A percentile compares a stretch with the other conserved stretches of the same genome.
phyloP scores from a whole-genome alignment of 2,888 invertebrate genomes.

The Erannis defoliaria region DNA sequence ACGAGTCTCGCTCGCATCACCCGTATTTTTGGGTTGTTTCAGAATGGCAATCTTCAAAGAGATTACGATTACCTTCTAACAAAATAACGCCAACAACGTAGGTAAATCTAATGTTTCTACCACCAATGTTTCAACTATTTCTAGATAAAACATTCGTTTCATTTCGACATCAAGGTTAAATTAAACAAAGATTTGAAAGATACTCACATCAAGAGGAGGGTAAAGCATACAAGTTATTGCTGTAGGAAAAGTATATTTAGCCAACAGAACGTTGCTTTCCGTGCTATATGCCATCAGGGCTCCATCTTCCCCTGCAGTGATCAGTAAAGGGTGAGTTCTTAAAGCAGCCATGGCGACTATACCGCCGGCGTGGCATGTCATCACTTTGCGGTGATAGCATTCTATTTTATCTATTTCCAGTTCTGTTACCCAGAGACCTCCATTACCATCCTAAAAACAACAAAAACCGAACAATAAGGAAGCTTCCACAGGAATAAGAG shows the following conservation, averaged over 20 bases:
- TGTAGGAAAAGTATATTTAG: conserved; percentile 84
- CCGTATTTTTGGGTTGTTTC: too few species aligned
- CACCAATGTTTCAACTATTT: too few species aligned
- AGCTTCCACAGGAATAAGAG: too few species aligned
- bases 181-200: background rate
- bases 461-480: background rate
- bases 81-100: too few species aligned
- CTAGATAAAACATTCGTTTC: too few species aligned
- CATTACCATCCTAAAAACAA: conserved; percentile 91
- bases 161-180: too few species aligned
- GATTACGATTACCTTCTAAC: too few species aligned
- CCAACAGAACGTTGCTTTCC: conserved; percentile 84
- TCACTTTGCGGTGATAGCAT: conserved; percentile 76
- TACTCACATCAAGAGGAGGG: conserved; percentile 89
- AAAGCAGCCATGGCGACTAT: conserved; percentile 90
- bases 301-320: conserved; percentile 91
- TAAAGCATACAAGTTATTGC: conserved; percentile 88
- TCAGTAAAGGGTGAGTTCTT: conserved; percentile 89
- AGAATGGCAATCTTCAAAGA: too few species aligned
- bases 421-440: conserved; percentile 88
- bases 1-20: too few species aligned
- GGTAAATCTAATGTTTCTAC: too few species aligned
- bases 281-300: conserved; percentile 92
- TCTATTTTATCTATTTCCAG: conserved; percentile 78
- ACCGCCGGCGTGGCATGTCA: conserved; percentile 92